These are phyloP conservation scores for Numida meleagris DNA, from an alignment of 2,113 vertebrate genomes.

Conservation along the genomic window DNA sequence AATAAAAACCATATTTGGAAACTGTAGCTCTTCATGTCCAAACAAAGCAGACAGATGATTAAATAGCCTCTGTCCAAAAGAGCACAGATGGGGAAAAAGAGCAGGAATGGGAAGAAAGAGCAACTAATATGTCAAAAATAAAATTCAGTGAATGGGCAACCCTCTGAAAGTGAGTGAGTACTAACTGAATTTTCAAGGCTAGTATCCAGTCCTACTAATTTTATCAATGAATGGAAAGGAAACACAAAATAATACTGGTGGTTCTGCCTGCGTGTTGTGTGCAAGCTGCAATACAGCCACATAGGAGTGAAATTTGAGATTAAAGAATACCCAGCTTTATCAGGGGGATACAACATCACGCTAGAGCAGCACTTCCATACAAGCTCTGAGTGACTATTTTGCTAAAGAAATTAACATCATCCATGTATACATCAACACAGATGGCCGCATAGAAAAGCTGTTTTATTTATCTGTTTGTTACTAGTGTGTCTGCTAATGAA, in stretches of 20 bases:
- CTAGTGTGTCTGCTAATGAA: not conserved
- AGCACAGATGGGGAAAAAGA: not conserved
- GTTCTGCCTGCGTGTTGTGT: not conserved
- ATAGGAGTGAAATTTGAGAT: not conserved
- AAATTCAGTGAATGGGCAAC: not conserved
- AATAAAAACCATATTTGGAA: constrained; percentile 29
- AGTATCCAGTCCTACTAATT: not conserved
- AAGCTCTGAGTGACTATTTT: not conserved
- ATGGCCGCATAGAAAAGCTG: rapidly evolving
- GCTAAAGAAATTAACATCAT: not conserved
- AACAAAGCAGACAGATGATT: not conserved
- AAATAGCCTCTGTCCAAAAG: not conserved
- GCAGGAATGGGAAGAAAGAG: not conserved
- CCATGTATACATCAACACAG: not conserved
- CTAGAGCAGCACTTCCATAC: not conserved
- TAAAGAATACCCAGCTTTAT: not conserved
- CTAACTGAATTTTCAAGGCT: not conserved
- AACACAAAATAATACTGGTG: not conserved
- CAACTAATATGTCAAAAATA: rapidly evolving
- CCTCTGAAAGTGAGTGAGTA: not conserved
- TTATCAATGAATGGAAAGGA: not conserved
- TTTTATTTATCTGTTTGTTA: not conserved
- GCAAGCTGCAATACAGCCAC: not conserved
- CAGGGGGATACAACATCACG: rapidly evolving
- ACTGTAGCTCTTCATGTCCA: not conserved